Base-by-base conservation (phyloP, 2,797 vertebrate species). In the Calcarius lapponicus region DNA sequence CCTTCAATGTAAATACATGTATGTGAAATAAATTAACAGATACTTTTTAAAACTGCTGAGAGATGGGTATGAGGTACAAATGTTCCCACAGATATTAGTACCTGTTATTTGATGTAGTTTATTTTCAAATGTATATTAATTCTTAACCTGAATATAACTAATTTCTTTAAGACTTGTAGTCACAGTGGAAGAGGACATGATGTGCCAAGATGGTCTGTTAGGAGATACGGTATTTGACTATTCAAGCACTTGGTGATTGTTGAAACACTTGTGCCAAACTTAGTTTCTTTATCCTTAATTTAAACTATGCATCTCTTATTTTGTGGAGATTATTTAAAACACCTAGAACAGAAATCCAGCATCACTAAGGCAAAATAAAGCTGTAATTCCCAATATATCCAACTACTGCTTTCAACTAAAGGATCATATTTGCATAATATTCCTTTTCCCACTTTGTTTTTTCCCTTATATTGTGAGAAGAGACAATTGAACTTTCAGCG, bases 1-100 rank as follows among this genome's bases (percentile, higher is more conserved):
- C 69, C 67, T 76, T 85, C 64, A 13, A 2, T 97, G 95, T 97
- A 97, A 96, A 97, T 95, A 97, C 8, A 38, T 28, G 17, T 82
- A 64, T 34, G 86, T 86, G 73, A 95, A 88, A 92, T 95, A 95
- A 96, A 95, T 42, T 20, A 83, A 92, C 34, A 85, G 25, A 57
- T 80, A 19, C 79, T 93, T 96, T 91, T 43, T 94, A 72, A 61
- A 93, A 16, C 31, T 47, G 8, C 25, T 29, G 61, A 40, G 58
- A 70, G 73, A 62, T 32, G 40, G 20, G 18, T 53, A 28, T 61
- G 32, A 85, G 34, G 29, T 84, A n/a, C 29, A 45, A 53, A 13
- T 54, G 11, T 29, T 73, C 19, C 48, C 54, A 70, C 13, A 34
- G 26, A 38, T 50, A 9, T 8, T 83, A 50, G 15, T 34, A 66